phyloP scores from a whole-genome alignment of 30 jellyfish, hydroid and myxozoan species.

The Clytia hemisphaerica region DNA sequence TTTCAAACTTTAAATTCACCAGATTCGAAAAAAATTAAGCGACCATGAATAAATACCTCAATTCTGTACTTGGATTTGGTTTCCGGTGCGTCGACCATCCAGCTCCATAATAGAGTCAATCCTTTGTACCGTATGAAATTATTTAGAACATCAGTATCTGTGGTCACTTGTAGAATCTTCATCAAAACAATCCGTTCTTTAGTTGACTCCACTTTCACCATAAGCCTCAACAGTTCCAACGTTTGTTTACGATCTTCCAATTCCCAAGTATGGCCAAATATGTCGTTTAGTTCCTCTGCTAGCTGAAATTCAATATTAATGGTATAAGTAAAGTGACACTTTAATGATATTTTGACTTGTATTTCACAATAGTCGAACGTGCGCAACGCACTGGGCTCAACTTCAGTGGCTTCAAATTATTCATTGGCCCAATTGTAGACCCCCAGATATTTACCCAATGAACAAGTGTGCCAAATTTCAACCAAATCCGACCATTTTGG shows the following conservation, averaged over 20 bases:
- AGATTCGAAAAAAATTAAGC: neutral
- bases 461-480: too few species aligned
- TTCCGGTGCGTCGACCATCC: slow-evolving; percentile 94
- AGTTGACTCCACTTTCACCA: slow-evolving; percentile 71
- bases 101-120: slow-evolving; percentile 80
- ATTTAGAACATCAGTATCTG: slow-evolving; percentile 65
- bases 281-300: slow-evolving; percentile 63
- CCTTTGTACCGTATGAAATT: slow-evolving; percentile 91
- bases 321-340: too few species aligned
- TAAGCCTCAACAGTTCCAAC: slow-evolving; percentile 59
- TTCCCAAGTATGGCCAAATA: slow-evolving; percentile 55
- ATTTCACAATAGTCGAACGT: too few species aligned
- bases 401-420: too few species aligned
- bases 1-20: neutral
- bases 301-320: slow-evolving; percentile 40
- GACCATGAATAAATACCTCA: slow-evolving; percentile 53
- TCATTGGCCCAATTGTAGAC: too few species aligned
- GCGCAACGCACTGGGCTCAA: too few species aligned
- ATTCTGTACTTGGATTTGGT: slow-evolving; percentile 43
- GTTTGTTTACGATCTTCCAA: slow-evolving; percentile 48
- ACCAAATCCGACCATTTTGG: too few species aligned
- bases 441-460: too few species aligned
- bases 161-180: slow-evolving; percentile 52
- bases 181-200: slow-evolving; percentile 54
- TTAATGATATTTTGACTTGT: too few species aligned